Evolutionary conservation across 2,113 vertebrate genomes (phyloP).

Genomic region (Ciconia boyciana): DNA sequence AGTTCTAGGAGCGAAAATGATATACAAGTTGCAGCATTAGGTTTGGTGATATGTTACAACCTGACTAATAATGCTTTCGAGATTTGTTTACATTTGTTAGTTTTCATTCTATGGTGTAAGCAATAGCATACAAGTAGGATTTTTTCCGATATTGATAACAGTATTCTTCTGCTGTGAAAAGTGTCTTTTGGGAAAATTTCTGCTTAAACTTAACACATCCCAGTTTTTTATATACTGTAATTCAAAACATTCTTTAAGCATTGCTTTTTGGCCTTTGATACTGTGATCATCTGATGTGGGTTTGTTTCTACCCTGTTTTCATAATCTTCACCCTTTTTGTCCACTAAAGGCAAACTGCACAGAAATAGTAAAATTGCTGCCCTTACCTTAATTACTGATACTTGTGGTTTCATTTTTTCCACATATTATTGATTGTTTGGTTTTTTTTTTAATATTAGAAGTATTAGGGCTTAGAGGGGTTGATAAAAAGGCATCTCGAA

Average conservation of each 20-base stretch:
- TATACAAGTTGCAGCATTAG: neutral
- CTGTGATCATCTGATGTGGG: conserved; percentile 29
- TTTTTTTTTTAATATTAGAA: neutral
- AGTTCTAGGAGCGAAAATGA: neutral
- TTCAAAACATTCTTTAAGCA: neutral
- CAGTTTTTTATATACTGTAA: neutral
- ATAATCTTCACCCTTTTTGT: conserved; percentile 47
- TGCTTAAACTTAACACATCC: neutral
- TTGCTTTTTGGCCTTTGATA: conserved; percentile 37
- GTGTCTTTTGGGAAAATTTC: neutral
- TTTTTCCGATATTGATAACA: neutral
- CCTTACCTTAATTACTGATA: neutral
- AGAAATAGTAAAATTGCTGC: neutral
- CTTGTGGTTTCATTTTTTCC: neutral
- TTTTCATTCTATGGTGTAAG: neutral
- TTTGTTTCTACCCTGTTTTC: conserved; percentile 54
- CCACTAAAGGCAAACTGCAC: conserved; percentile 64
- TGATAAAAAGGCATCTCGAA: neutral
- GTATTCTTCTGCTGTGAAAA: neutral
- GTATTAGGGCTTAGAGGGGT: neutral
- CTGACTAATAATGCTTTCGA: neutral
- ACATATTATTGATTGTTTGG: neutral
- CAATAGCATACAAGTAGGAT: neutral
- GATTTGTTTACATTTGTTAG: neutral
- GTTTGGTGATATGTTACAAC: neutral